phyloP scores from a whole-genome alignment of 2,113 vertebrate genomes.

The Phrynosoma blainvillii region DNA sequence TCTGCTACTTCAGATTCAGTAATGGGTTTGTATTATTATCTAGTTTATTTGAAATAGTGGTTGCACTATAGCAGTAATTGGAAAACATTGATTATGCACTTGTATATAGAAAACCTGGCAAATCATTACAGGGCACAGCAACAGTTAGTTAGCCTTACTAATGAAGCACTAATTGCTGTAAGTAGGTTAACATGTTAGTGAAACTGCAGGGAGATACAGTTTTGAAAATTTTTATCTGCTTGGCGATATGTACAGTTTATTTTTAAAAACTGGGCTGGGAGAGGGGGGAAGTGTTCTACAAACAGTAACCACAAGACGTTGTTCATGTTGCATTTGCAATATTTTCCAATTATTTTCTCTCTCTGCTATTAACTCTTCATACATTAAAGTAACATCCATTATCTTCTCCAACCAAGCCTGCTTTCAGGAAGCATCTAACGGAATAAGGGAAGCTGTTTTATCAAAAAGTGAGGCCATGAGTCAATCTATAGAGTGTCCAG shows the following conservation, averaged over 20 bases:
- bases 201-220: conserved; percentile 93
- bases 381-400: conserved; percentile 50
- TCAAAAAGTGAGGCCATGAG: neutral
- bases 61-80: conserved; percentile 99
- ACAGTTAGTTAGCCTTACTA: conserved; percentile 99
- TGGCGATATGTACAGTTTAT: conserved; percentile 62
- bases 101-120: conserved; percentile 99
- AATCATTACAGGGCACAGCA: conserved; percentile 98
- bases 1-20: conserved; percentile 97
- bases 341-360: conserved; percentile 48
- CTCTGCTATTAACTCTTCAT: conserved; percentile 33
- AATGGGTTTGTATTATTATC: conserved; percentile 99
- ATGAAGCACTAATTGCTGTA: conserved; percentile 99
- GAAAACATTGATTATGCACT: conserved; percentile 99
- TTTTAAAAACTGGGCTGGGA: conserved; percentile 52
- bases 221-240: conserved; percentile 73
- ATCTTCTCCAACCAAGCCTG: neutral
- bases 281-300: conserved; percentile 32
- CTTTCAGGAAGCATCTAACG: neutral
- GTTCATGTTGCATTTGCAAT: conserved; percentile 47
- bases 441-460: neutral
- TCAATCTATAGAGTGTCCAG: too few relatives aligned
- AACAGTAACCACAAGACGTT: conserved; percentile 52
- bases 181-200: conserved; percentile 99
- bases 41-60: conserved; percentile 99